Evolutionary conservation across 2,113 vertebrate genomes (phyloP), one percentile per base, ranked within the genome.

Genomic region (Gnathonemus longibarbis): DNA sequence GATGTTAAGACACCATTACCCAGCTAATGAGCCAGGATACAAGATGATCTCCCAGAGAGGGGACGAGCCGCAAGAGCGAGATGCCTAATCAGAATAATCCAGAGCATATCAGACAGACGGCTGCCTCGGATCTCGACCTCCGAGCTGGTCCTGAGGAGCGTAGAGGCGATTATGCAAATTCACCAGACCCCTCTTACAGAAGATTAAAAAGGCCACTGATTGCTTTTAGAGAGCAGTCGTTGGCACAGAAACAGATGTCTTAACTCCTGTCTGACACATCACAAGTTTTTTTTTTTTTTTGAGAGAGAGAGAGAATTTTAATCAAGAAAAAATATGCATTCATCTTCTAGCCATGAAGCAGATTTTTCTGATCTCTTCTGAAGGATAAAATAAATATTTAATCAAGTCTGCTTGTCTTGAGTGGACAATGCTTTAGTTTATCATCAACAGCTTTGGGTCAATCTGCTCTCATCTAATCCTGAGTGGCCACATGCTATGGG

Each of bases 1-100:
- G 93, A 95, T 94, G 94, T 95, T 92, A 95, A 94, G 95, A 95
- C 93, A 93, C 94, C 96, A 96, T 97, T 97, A 96, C 95, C 93
- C 93, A 94, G 94, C 93, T 96, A 96, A 96, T 96, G 95, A 96
- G 93, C 91, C 93, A 93, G 94, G 92, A 92, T 93, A 94, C 94
- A 94, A 88, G 90, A 9, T 93, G 87, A 84, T 93, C 94, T 89
- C 58, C 77, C 45, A 66, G 83, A 89, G 90, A 88, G 88, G 88
- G 83, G 77, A 94, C 94, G 93, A 94, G 89, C 87, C 88, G 89
- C 24, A 88, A 94, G 94, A 93, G 94, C 89, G 87, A 93, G 92
- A 93, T 93, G 91, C 89, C 91, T 88, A 93, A 94, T 92, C 89
- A 92, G 5, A 0, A 93, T 93, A 94, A 93, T 95, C 93, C 92